Base-by-base conservation (phyloP, 2,888 invertebrate genomes). In the Clostera curtula region DNA sequence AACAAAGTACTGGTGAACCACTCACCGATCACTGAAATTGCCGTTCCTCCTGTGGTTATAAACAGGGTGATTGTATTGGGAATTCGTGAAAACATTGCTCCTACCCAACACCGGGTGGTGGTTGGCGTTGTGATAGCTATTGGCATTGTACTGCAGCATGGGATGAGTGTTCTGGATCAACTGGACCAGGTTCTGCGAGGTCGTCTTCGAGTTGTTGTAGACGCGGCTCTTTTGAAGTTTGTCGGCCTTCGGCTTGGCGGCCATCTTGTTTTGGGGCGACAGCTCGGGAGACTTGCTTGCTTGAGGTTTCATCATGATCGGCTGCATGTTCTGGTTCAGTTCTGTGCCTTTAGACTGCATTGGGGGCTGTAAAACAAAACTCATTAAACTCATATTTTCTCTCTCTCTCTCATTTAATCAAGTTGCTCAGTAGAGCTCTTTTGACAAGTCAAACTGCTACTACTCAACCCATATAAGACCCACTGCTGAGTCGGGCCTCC, bases 111-210 rank as follows among this genome's bases (percentile, higher is more conserved):
- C 70, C 0, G 82, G 77, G 22, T 84, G 80, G 27, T 83, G 80
- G 4, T 56, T 76, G 0, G 76, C 79, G n/a, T 83, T 84, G 9
- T 80, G 76, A 19, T 57, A 74, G 28, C 75, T 73, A 31, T 67
- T 27, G 2, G 29, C 27, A 21, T 45, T 74, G 12, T 68, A 64
- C 12, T 79, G 73, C 25, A 83, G 22, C 73, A 83, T 80, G 0
- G 83, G 84, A 41, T 85, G 84, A 0, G 83, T 80, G 22, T 72
- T 77, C 43, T 84, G 83, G 10, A 85, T 74, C 0, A 76, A 20
- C 20, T 84, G 83, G 0, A 83, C 84, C 12, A 85, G 30, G 26
- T 75, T 80, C 34, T 79, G 75, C 0, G 79, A 75, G 1, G 60
- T 50, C 31, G 60, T 36, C 12, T 57, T 59, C 12, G 67, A 63